These are phyloP conservation scores for Crocidura indochinensis DNA, from an alignment of 2,797 vertebrate species.

Conservation along the genomic window DNA sequence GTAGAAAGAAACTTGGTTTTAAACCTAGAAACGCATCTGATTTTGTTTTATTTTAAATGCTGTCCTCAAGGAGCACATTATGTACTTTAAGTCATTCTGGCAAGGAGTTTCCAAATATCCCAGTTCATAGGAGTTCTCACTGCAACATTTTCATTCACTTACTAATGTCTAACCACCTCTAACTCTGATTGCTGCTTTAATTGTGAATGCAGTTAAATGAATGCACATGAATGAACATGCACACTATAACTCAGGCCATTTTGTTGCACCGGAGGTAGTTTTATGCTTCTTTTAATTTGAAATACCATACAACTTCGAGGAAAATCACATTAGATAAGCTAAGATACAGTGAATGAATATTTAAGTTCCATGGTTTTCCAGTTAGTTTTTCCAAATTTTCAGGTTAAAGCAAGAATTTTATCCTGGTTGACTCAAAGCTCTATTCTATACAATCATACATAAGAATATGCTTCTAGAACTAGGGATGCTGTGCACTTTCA, in stretches of 20 bases:
- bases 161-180: slow-evolving; percentile 69
- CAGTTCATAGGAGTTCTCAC: slow-evolving; percentile 62
- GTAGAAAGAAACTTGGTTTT: slow-evolving; percentile 76
- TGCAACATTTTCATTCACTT: slow-evolving; percentile 70
- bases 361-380: neutral
- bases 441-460: neutral
- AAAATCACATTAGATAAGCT: slow-evolving; percentile 16
- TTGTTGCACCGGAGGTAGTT: neutral
- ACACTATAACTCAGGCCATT: too few species aligned
- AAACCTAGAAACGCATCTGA: slow-evolving; percentile 80
- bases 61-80: slow-evolving; percentile 77
- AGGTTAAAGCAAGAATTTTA: too few species aligned
- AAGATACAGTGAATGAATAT: slow-evolving; percentile 39
- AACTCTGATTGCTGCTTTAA: slow-evolving; percentile 16
- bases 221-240: too few species aligned
- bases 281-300: slow-evolving; percentile 36
- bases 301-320: slow-evolving; percentile 4
- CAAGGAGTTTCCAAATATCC: slow-evolving; percentile 73
- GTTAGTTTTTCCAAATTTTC: too few species aligned
- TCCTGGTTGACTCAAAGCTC: too few species aligned
- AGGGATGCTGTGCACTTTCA: neutral
- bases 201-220: too few species aligned
- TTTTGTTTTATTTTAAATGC: slow-evolving; percentile 82
- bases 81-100: slow-evolving; percentile 69
- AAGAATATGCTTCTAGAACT: slow-evolving; percentile 23